These are phyloP conservation scores for Calycopis cecrops DNA, from an alignment of 1,140 invertebrate species.

Conservation along the genomic window DNA sequence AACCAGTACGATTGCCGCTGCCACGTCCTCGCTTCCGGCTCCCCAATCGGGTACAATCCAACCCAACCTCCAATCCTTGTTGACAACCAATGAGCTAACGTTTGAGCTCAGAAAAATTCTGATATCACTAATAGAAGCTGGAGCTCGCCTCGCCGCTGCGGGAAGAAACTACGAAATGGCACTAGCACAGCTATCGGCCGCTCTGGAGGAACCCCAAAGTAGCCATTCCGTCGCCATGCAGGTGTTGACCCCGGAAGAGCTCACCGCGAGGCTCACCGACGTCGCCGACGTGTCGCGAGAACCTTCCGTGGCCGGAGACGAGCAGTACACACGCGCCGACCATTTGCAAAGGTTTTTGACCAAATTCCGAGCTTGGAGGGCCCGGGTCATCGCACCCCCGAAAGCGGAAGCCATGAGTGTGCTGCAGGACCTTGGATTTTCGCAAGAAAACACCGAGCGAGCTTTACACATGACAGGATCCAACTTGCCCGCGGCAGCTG, in stretches of 20 bases:
- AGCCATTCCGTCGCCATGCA: slow-evolving; percentile 39
- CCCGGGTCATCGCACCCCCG: slow-evolving; percentile 43
- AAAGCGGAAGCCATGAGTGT: slow-evolving; percentile 45
- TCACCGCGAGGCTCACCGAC: slow-evolving; percentile 38
- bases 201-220: slow-evolving; percentile 46
- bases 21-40: slow-evolving; percentile 49
- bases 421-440: slow-evolving; percentile 52
- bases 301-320: slow-evolving; percentile 23
- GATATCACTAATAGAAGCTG: slow-evolving; percentile 61
- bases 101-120: slow-evolving; percentile 58
- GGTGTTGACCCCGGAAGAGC: slow-evolving; percentile 59
- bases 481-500: slow-evolving; percentile 58
- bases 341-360: slow-evolving; percentile 55
- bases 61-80: slow-evolving; percentile 54
- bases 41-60: slow-evolving; percentile 40
- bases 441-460: slow-evolving; percentile 38
- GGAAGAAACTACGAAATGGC: slow-evolving; percentile 54
- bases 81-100: slow-evolving; percentile 60
- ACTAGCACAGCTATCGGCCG: slow-evolving; percentile 49
- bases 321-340: slow-evolving; percentile 43
- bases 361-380: slow-evolving; percentile 54
- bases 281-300: slow-evolving; percentile 18
- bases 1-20: slow-evolving; percentile 47
- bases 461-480: slow-evolving; percentile 49
- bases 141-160: slow-evolving; percentile 52